phyloP scores from a whole-genome alignment of 2,888 invertebrate genomes.

The Cabera pusaria region DNA sequence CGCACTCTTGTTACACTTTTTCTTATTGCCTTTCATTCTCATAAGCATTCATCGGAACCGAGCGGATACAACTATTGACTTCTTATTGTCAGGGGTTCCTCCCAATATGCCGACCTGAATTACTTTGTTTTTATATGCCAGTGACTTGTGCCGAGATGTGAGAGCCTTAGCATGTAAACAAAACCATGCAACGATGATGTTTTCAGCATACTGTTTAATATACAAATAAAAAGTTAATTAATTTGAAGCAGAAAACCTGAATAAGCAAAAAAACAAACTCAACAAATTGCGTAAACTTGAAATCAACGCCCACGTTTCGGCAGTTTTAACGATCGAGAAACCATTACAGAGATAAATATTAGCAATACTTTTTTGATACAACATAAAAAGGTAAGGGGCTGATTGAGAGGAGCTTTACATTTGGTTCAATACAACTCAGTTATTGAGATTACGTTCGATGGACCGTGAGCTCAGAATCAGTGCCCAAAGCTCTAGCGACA shows the following conservation, averaged over 20 bases:
- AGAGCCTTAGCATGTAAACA: constrained; percentile 33
- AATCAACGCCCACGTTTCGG: constrained; percentile 39
- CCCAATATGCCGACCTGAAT: constrained; percentile 46
- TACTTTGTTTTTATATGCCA: constrained; percentile 46
- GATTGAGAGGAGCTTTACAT: constrained; percentile 41
- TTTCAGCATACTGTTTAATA: no score
- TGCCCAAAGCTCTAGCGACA: constrained; percentile 36
- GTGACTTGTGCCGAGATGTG: constrained; percentile 40
- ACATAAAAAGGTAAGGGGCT: constrained; percentile 26
- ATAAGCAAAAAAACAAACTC: constrained; percentile 65
- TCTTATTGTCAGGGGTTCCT: constrained; percentile 46
- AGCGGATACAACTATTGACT: constrained; percentile 54
- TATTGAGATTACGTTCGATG: constrained; percentile 47
- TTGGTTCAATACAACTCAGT: constrained; percentile 44
- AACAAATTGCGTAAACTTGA: constrained; percentile 67
- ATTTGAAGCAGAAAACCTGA: constrained; percentile 45
- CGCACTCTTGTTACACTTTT: constrained; percentile 49
- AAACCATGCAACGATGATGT: constrained; percentile 10
- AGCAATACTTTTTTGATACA: constrained; percentile 15
- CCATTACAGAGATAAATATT: constrained; percentile 23
- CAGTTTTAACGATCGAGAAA: constrained; percentile 23
- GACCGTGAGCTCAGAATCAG: constrained; percentile 49
- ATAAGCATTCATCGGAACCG: constrained; percentile 52
- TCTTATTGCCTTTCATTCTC: constrained; percentile 52
- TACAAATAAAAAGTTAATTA: no score